Evolutionary conservation across 2,888 invertebrate genomes (phyloP), one percentile per base, ranked within the genome.

Genomic region (Ashinkailepas kermadecensis): DNA sequence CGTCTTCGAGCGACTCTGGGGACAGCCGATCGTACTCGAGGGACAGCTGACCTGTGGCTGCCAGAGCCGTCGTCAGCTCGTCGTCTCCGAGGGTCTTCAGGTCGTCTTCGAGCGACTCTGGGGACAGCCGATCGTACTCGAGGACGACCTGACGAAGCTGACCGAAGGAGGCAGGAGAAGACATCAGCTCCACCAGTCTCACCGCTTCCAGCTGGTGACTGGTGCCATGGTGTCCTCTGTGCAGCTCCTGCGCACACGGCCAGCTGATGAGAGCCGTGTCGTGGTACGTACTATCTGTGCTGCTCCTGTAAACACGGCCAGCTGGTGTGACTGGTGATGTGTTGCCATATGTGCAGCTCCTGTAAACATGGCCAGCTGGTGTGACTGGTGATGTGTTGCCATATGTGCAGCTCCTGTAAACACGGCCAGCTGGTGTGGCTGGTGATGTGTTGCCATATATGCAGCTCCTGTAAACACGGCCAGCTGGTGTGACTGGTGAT

Each of bases 1-100:
- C 70, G 70, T 70, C 70, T 25, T 70, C 70, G 25, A 70, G 39
- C 7, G 70, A 70, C 13, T 7, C 15, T 6, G 70, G 7, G 12
- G 70, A 9, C 70, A 70, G 39, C 70, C 70, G 70, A 25, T 70
- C 67, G 67, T 67, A 67, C n/a, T 67, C 67, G n/a, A n/a, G n/a
- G n/a, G n/a, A n/a, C n/a, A n/a, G n/a, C 18, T 64, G 18, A 65
- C 70, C 70, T 25, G 39, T 13, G 15, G 70, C 70, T 39, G 39
- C 6, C 39, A 70, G 25, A 2, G 70, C 70, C 13, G 15, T 39
- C 11, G 70, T 15, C 11, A 70, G 21, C 70, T 70, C 70, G 25
- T 25, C 70, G 7, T n/a, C 4, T 3, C 70, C 70, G 12, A 70
- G 70, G 25, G 21, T 9, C 39, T 9, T 70, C 15, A 70, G 25